Evolutionary conservation across 2,797 vertebrate species (phyloP), one percentile per base, ranked within the genome.

Genomic region (Catostomus latipinnis): DNA sequence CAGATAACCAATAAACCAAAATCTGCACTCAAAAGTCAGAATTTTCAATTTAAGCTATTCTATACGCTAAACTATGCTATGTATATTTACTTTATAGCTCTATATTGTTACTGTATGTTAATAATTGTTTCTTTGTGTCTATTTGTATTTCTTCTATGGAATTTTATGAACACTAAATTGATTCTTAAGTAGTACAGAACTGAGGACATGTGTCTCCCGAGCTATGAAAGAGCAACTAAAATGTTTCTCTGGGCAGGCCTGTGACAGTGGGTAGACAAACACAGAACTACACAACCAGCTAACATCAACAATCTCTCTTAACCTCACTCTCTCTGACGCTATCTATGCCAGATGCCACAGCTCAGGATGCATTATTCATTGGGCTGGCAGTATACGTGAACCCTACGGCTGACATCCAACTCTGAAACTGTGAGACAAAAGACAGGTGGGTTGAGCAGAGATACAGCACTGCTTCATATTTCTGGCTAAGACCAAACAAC

Each of bases 361-460:
- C 62, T 74, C 72, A 75, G 18, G 52, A 63, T 83, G 8, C 71
- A 83, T 83, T 75, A 83, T 83, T 83, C 81, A 83, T 71, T 2
- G 22, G 22, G 13, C 58, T 78, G 45, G 71, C 67, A 60, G 22
- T 63, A 60, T 79, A 71, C 5, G 22, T 75, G 58, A 80, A 58
- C 50, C 34, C 53, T 63, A 75, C 1, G 4, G 71, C 16, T 16
- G n/a, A 57, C 61, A 73, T 63, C 68, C 16, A 79, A 52, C 81
- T 74, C 46, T 45, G 61, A 75, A 50, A 74, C 52, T 22, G 6
- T 65, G 46, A 76, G 73, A 75, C 14, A 49, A 18, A 80, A 77
- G 52, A 78, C 68, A 34, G 70, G 69, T 63, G 81, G 67, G 45
- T 68, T 13, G 66, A 43, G 10, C 56, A 57, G 50, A 68, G 48